A percentile compares a stretch with the other conserved stretches of the same genome.
phyloP scores from a whole-genome alignment of 1,140 invertebrate genomes.

The Macrobrachium nipponense region DNA sequence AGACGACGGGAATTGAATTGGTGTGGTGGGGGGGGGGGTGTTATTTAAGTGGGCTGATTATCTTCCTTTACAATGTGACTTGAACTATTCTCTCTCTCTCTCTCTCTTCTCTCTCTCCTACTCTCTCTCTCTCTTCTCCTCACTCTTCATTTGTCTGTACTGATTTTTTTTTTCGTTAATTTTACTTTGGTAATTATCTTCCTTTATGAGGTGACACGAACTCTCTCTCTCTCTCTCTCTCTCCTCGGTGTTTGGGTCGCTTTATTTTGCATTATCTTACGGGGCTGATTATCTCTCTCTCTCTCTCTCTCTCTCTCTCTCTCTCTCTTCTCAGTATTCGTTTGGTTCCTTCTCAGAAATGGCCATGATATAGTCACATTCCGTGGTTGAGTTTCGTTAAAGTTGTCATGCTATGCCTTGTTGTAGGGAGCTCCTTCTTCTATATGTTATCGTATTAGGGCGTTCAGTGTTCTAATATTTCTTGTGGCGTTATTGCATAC shows the following conservation, averaged over 20 bases:
- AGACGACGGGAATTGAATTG: not conserved
- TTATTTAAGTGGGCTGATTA: not conserved
- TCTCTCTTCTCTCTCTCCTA: constrained; percentile 8
- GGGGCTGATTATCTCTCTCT: not conserved
- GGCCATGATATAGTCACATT: too few species aligned
- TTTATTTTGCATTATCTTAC: not conserved
- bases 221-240: not conserved
- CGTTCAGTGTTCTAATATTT: too few species aligned
- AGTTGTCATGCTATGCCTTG: too few species aligned
- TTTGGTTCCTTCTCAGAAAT: not conserved
- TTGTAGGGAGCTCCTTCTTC: too few species aligned
- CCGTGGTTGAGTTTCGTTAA: too few species aligned
- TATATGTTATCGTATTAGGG: too few species aligned
- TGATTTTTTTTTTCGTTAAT: too few species aligned
- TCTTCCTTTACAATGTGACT: not conserved
- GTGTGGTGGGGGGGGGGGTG: too few species aligned
- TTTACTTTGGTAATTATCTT: too few species aligned
- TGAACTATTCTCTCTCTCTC: not conserved
- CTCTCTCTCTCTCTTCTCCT: not conserved
- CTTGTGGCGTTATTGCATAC: too few species aligned
- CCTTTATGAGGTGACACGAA: not conserved
- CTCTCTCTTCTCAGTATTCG: not conserved
- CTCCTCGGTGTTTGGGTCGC: not conserved
- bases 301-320: not conserved
- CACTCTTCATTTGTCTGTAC: too few species aligned